Conservation (phyloP, 2,888 invertebrate genomes). For the Argyra leucocephala region DNA sequence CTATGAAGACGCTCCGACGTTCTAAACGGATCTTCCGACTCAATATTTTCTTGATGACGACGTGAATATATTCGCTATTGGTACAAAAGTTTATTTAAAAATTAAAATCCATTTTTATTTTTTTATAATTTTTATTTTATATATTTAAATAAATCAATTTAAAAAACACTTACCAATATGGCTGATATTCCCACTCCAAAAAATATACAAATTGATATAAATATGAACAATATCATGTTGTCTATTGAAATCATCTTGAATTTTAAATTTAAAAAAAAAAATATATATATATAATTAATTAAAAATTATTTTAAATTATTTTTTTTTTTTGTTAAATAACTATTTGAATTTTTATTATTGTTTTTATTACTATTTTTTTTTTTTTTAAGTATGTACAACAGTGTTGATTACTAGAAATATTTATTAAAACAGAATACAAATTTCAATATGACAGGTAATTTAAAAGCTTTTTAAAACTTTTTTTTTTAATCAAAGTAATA, state of each 20-base stretch:
- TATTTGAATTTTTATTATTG: too few species aligned
- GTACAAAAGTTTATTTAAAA: neutral
- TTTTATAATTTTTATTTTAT: too few species aligned
- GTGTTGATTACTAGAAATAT: too few species aligned
- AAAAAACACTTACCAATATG: neutral
- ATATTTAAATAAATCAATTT: neutral
- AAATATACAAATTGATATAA: neutral
- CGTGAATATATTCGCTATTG: neutral
- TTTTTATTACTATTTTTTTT: too few species aligned
- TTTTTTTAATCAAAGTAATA: too few species aligned
- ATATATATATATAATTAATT: too few species aligned
- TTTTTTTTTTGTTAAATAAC: too few species aligned
- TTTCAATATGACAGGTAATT: too few species aligned
- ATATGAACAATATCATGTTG: neutral
- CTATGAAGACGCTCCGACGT: neutral
- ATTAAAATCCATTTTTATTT: neutral
- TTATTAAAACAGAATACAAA: too few species aligned
- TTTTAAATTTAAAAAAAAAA: neutral
- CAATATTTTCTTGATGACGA: neutral
- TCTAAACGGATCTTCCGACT: neutral
- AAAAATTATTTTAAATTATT: too few species aligned
- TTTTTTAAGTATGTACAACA: too few species aligned
- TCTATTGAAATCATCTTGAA: neutral
- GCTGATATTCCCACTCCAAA: neutral
- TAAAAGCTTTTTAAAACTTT: too few species aligned